These are phyloP conservation scores for Willowsia nigromaculata DNA, from an alignment of 2,888 invertebrate genomes.

Conservation along the genomic window DNA sequence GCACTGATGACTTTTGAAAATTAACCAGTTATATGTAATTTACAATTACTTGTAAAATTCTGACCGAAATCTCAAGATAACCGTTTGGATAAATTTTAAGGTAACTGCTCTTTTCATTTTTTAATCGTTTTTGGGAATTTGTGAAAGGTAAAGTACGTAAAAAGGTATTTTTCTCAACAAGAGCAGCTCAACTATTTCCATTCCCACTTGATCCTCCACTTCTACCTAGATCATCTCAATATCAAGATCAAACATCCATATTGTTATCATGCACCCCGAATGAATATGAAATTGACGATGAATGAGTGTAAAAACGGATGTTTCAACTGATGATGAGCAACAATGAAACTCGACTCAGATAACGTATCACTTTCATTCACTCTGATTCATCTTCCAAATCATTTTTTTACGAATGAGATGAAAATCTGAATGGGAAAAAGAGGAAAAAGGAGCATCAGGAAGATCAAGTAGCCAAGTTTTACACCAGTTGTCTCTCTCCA, in stretches of 20 bases:
- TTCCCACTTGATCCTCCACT: no score
- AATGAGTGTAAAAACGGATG: no score
- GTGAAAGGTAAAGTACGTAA: no score
- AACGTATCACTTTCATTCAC: constrained; percentile 7
- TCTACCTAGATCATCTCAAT: not conserved
- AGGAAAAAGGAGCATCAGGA: not conserved
- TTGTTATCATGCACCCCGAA: not conserved
- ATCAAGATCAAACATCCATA: not conserved
- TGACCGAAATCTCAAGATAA: no score
- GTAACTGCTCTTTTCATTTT: no score
- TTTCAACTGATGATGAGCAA: not conserved
- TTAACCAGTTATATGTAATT: no score
- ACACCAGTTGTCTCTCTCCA: not conserved
- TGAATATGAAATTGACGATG: not conserved
- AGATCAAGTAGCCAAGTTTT: not conserved
- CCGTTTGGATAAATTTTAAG: no score
- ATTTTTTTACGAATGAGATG: not conserved
- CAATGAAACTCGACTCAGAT: not conserved
- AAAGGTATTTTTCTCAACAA: no score
- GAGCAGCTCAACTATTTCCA: no score
- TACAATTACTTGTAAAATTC: no score
- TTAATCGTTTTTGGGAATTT: no score
- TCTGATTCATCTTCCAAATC: not conserved
- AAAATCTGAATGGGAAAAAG: not conserved
- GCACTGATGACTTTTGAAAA: no score